Percentiles rank a stretch among this genome's conserved stretches.
Conservation (phyloP, 2,113 vertebrate species). For the Riparia riparia region DNA sequence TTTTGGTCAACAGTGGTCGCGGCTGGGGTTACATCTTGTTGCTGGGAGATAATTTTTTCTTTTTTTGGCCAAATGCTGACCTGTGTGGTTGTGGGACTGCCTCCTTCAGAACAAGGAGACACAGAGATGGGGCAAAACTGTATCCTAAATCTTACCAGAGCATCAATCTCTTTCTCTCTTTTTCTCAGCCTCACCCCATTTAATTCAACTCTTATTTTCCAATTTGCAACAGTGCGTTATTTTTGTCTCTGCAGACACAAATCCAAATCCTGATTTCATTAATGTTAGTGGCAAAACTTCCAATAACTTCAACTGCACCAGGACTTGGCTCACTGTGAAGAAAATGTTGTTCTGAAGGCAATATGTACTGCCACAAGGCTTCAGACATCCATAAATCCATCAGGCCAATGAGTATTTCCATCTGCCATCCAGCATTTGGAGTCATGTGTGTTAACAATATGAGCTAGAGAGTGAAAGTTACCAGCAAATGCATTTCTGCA, state of each 20-base stretch:
- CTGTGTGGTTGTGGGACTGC: neutral
- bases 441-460: constrained; percentile 20
- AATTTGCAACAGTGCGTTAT: neutral
- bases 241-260: constrained; percentile 50
- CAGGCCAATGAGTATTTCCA: constrained; percentile 53
- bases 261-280: constrained; percentile 56
- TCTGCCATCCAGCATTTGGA: constrained; percentile 45
- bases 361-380: constrained; percentile 36
- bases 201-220: constrained; percentile 25
- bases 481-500: constrained; percentile 40
- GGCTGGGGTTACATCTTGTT: neutral
- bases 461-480: constrained; percentile 62
- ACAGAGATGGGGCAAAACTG: neutral
- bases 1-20: neutral
- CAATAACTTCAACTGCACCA: constrained; percentile 43
- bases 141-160: neutral
- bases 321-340: constrained; percentile 41
- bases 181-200: neutral
- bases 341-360: constrained; percentile 59
- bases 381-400: constrained; percentile 58
- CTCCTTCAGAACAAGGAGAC: neutral
- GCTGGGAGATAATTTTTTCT: neutral
- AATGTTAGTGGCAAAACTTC: constrained; percentile 40
- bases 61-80: neutral
- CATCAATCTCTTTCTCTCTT: neutral